A percentile compares a stretch with the other conserved stretches of the same genome.
Conservation (phyloP, 2,888 invertebrate species). For the Xestia ashworthii region DNA sequence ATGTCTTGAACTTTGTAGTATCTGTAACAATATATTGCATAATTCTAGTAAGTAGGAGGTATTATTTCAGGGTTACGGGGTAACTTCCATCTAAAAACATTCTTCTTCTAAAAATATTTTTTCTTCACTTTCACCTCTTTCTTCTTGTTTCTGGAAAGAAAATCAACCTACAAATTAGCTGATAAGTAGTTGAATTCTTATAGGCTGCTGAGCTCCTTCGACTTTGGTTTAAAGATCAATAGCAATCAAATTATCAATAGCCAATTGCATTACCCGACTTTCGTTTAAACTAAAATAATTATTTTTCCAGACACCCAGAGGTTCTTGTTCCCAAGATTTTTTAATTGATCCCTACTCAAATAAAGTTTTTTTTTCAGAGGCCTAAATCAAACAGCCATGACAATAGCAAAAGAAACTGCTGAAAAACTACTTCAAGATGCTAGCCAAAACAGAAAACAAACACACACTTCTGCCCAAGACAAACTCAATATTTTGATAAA, state of each 20-base stretch:
- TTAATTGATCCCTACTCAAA: not conserved
- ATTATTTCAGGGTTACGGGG: too few relatives aligned
- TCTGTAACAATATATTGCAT: not conserved
- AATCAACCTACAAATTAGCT: not conserved
- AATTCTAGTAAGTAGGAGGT: not conserved
- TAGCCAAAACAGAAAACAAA: conserved; percentile 93
- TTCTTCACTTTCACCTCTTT: not conserved
- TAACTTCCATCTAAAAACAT: too few relatives aligned
- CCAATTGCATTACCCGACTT: not conserved
- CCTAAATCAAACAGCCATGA: conserved; percentile 92
- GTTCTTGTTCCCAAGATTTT: not conserved
- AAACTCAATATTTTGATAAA: conserved; percentile 94
- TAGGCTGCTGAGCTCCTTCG: not conserved
- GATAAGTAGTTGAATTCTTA: not conserved
- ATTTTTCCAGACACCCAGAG: not conserved
- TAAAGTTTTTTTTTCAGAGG: conserved; percentile 80
- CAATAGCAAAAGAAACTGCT: conserved; percentile 93
- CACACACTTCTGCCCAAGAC: conserved; percentile 95
- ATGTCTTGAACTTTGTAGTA: not conserved
- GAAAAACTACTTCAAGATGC: conserved; percentile 94
- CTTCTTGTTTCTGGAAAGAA: not conserved
- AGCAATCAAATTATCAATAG: not conserved
- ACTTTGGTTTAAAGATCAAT: not conserved
- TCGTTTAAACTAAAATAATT: not conserved
- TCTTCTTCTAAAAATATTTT: too few relatives aligned